A percentile compares a stretch with the other conserved stretches of the same genome.
Conservation (phyloP, 2,113 vertebrate genomes). For the Pholis gunnellus region DNA sequence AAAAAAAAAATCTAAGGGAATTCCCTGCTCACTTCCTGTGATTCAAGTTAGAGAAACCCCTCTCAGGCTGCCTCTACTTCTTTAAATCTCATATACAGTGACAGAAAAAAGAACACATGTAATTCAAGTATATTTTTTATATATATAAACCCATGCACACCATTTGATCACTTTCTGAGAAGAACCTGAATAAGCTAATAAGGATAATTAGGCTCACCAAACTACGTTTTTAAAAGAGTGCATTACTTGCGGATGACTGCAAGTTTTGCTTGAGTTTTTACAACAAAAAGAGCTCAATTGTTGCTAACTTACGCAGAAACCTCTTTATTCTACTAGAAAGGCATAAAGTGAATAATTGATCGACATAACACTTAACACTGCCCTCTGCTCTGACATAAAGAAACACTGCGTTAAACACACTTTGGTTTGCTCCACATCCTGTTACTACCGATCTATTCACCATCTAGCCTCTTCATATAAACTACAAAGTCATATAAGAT, state of each 20-base stretch:
- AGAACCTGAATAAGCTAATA: not conserved
- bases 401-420: not conserved
- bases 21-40: slow-evolving; percentile 80
- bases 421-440: slow-evolving; percentile 17
- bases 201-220: not conserved
- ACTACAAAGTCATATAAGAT: not conserved
- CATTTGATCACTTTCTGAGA: not conserved
- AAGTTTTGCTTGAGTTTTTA: not conserved
- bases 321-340: not conserved
- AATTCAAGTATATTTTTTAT: not conserved
- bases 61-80: slow-evolving; percentile 49
- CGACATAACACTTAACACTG: not conserved
- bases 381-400: not conserved
- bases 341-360: not conserved
- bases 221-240: not conserved
- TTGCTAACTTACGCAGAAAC: not conserved
- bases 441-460: not conserved
- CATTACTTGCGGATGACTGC: not conserved
- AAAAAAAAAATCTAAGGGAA: slow-evolving; percentile 69
- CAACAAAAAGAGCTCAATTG: not conserved
- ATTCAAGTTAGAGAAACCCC: slow-evolving; percentile 73
- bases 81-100: slow-evolving; percentile 29
- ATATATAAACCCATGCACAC: not conserved
- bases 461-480: not conserved
- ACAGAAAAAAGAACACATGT: slow-evolving; percentile 1